These are phyloP conservation scores for Chloromyia formosa DNA, from an alignment of 2,888 invertebrate species.

Conservation along the genomic window DNA sequence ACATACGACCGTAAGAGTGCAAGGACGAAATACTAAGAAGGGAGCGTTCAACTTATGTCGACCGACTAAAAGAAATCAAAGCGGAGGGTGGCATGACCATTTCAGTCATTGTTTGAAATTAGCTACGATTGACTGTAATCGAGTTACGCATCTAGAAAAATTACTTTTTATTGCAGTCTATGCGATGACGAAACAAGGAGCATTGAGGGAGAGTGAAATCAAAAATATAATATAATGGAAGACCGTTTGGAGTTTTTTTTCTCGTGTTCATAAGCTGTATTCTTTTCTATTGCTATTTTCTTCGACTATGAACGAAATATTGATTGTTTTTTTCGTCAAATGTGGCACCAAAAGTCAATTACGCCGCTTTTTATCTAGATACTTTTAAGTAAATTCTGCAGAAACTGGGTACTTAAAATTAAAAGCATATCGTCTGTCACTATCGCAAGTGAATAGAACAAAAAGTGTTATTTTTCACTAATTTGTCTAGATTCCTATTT, in stretches of 20 bases:
- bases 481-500: no score
- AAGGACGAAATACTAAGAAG: not conserved
- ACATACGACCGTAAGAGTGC: not conserved
- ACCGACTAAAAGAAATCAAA: conserved; percentile 5
- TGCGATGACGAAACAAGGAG: conserved; percentile 4
- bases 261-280: not conserved
- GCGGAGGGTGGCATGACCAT: conserved; percentile 10
- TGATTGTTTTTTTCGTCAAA: no score
- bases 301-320: no score
- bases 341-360: no score
- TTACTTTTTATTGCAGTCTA: conserved; percentile 52
- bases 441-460: no score
- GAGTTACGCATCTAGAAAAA: conserved; percentile 55
- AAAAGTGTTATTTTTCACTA: no score
- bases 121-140: conserved; percentile 56
- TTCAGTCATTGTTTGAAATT: conserved; percentile 52
- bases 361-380: no score
- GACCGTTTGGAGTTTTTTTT: not conserved
- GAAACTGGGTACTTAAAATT: no score
- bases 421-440: no score
- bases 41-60: not conserved
- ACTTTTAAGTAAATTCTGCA: no score
- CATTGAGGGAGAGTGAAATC: conserved; percentile 22
- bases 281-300: conserved; percentile 39
- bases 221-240: no score